Evolutionary conservation across 1,140 invertebrate species (phyloP).

Genomic region (Rhopalosiphum maidis): DNA sequence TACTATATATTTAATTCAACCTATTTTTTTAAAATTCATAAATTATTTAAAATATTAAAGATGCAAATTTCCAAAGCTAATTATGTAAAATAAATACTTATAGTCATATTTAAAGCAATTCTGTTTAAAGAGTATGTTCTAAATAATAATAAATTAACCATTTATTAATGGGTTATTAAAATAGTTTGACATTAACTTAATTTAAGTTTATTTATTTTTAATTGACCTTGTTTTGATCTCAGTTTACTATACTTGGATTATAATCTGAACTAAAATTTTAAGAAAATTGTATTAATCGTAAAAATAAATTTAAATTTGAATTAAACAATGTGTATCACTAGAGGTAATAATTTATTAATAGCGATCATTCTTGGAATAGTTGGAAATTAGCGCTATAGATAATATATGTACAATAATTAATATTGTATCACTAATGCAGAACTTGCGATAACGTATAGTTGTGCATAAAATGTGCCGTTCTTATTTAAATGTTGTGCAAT

Average conservation of each 20-base stretch:
- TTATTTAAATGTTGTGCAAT: too few relatives aligned
- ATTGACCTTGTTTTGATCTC: background rate
- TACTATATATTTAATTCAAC: too few relatives aligned
- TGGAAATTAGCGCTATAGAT: too few relatives aligned
- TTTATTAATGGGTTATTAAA: background rate
- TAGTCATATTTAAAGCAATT: background rate
- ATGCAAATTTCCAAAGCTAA: background rate
- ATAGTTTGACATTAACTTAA: background rate
- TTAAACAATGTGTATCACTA: background rate
- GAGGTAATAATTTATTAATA: background rate
- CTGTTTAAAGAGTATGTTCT: background rate
- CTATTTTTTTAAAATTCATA: too few relatives aligned
- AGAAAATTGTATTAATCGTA: background rate
- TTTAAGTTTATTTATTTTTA: background rate
- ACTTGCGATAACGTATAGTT: too few relatives aligned
- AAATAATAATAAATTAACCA: background rate
- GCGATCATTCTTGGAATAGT: too few relatives aligned
- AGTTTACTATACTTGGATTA: background rate
- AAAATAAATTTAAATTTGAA: background rate
- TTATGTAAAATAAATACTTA: background rate
- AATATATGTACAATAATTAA: too few relatives aligned
- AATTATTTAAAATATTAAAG: background rate
- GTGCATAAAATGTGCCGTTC: too few relatives aligned
- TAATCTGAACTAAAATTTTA: background rate
- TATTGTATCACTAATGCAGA: too few relatives aligned